Conservation (phyloP, 1,140 invertebrate species). For the Hormaphis cornu region DNA sequence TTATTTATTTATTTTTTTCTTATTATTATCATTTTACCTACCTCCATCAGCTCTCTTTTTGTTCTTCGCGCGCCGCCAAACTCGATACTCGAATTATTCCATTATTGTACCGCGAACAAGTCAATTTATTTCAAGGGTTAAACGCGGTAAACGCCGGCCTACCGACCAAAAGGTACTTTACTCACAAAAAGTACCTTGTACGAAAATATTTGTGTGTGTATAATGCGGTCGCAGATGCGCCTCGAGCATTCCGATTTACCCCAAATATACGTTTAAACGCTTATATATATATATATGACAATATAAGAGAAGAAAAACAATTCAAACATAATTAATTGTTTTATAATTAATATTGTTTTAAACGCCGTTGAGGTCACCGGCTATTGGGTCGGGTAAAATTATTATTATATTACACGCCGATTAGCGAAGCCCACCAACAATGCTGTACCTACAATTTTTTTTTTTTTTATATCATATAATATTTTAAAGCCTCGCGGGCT, state of each 20-base stretch:
- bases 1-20: not conserved
- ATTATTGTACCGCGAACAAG: slow-evolving; percentile 1
- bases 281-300: not conserved
- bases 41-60: not conserved
- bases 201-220: not conserved
- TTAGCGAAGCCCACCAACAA: slow-evolving; percentile 23
- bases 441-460: slow-evolving; percentile 10
- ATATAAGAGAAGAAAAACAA: not conserved
- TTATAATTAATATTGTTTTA: slow-evolving; percentile 23
- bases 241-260: slow-evolving; percentile 1
- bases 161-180: not conserved
- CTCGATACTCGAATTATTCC: not conserved
- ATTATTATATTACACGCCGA: too few species aligned
- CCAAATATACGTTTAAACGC: not conserved
- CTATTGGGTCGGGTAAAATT: slow-evolving; percentile 18
- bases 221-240: not conserved
- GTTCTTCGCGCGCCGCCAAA: not conserved
- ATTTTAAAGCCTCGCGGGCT: not conserved
- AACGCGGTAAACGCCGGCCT: slow-evolving; percentile 19
- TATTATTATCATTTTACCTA: too few species aligned
- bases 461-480: too few species aligned
- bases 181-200: not conserved
- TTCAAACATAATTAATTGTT: slow-evolving; percentile 27
- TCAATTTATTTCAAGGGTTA: slow-evolving; percentile 16
- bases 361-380: not conserved